Conservation (phyloP, 2,888 invertebrate genomes). For the Muscina levida region DNA sequence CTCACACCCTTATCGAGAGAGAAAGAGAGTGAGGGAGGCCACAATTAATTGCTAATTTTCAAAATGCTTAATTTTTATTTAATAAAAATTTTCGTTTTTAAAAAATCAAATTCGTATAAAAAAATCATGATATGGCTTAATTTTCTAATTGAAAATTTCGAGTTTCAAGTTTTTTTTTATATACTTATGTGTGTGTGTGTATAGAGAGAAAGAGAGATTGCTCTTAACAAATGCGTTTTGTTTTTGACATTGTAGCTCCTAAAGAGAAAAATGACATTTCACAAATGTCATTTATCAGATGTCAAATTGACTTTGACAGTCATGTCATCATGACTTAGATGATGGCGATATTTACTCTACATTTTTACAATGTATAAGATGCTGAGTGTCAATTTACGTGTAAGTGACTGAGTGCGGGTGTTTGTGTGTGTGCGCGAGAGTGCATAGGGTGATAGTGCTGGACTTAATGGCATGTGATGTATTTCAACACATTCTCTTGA, state of each 20-base stretch:
- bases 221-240: conserved; percentile 9
- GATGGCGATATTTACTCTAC: conserved; percentile 17
- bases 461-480: conserved; percentile 12
- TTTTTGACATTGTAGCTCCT: conserved; percentile 12
- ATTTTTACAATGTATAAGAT: conserved; percentile 34
- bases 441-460: too few relatives aligned
- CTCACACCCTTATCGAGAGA: not conserved
- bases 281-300: too few relatives aligned
- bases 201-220: too few relatives aligned
- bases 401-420: not conserved
- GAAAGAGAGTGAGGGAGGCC: not conserved
- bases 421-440: conserved; percentile 4
- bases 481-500: not conserved
- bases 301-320: too few relatives aligned
- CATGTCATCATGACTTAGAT: too few relatives aligned
- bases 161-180: conserved; percentile 10
- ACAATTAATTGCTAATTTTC: conserved; percentile 4
- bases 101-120: conserved; percentile 11
- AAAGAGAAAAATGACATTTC: not conserved
- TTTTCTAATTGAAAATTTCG: conserved; percentile 37
- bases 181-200: conserved; percentile 18
- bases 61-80: conserved; percentile 34
- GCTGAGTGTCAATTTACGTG: conserved; percentile 6
- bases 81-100: conserved; percentile 24
- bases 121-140: conserved; percentile 19